A percentile compares a stretch with the other conserved stretches of the same genome.
Conservation (phyloP, 2,888 invertebrate genomes). For the Eledone cirrhosa region DNA sequence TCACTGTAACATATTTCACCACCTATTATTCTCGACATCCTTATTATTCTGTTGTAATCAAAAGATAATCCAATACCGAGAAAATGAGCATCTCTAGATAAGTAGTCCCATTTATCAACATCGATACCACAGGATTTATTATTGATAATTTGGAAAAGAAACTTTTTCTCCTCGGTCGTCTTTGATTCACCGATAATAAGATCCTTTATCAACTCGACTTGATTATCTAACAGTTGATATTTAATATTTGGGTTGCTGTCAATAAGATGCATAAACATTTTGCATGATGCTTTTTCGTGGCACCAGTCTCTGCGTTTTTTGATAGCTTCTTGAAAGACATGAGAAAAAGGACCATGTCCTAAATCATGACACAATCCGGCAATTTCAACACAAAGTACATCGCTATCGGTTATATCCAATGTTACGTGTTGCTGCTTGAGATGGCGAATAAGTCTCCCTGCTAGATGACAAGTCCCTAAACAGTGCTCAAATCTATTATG, state of each 20-base stretch:
- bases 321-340: constrained; percentile 72
- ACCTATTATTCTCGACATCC: constrained; percentile 64
- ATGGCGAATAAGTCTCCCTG: constrained; percentile 50
- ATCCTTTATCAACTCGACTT: constrained; percentile 61
- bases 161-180: constrained; percentile 64
- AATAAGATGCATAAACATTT: constrained; percentile 69
- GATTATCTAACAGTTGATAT: constrained; percentile 57
- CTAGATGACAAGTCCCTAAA: constrained; percentile 70
- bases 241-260: constrained; percentile 61
- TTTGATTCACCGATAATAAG: constrained; percentile 70
- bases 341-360: constrained; percentile 76
- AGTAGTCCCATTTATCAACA: constrained; percentile 77
- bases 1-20: constrained; percentile 68
- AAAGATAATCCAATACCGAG: constrained; percentile 68
- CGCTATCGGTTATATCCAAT: constrained; percentile 67
- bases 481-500: constrained; percentile 75
- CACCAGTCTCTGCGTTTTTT: constrained; percentile 56
- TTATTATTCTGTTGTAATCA: constrained; percentile 68
- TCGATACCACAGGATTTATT: constrained; percentile 73
- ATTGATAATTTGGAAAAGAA: constrained; percentile 70
- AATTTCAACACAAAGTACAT: constrained; percentile 71
- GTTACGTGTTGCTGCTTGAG: constrained; percentile 63
- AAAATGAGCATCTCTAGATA: constrained; percentile 72
- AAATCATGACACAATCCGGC: constrained; percentile 77
- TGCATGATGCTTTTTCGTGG: constrained; percentile 70